phyloP scores from a whole-genome alignment of 1,140 invertebrate species.

The Drosophila micromelanica region DNA sequence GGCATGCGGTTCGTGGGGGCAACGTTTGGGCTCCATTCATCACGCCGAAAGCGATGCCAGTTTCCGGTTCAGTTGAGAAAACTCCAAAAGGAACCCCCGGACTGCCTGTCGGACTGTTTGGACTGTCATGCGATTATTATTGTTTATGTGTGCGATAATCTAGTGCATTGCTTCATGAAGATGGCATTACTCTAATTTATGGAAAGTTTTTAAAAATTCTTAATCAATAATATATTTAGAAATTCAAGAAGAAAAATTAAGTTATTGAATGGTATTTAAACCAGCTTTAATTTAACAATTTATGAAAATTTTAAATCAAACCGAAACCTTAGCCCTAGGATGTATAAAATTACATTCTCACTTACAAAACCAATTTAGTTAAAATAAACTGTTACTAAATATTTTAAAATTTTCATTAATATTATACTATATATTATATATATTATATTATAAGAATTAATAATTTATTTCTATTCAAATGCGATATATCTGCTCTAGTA shows the following conservation, averaged over 20 bases:
- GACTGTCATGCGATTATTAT: conserved; percentile 58
- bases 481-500: not conserved
- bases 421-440: too few species aligned
- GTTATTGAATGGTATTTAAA: too few species aligned
- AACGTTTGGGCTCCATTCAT: conserved; percentile 54
- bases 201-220: too few species aligned
- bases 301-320: too few species aligned
- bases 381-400: too few species aligned
- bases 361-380: too few species aligned
- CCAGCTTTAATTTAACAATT: too few species aligned
- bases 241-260: too few species aligned
- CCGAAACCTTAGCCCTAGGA: too few species aligned
- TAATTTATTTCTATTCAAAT: not conserved
- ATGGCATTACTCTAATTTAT: conserved; percentile 2
- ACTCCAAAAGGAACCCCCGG: conserved; percentile 18
- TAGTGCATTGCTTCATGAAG: conserved; percentile 28
- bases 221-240: too few species aligned
- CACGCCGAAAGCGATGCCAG: conserved; percentile 52
- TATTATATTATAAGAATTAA: not conserved
- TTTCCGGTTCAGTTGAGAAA: conserved; percentile 36
- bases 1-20: conserved; percentile 14
- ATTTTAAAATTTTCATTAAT: too few species aligned
- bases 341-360: too few species aligned
- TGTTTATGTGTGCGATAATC: conserved; percentile 64
- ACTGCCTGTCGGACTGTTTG: conserved; percentile 8